These are phyloP conservation scores for Oophaga pumilio DNA, from an alignment of 2,113 vertebrate genomes.

Conservation along the genomic window DNA sequence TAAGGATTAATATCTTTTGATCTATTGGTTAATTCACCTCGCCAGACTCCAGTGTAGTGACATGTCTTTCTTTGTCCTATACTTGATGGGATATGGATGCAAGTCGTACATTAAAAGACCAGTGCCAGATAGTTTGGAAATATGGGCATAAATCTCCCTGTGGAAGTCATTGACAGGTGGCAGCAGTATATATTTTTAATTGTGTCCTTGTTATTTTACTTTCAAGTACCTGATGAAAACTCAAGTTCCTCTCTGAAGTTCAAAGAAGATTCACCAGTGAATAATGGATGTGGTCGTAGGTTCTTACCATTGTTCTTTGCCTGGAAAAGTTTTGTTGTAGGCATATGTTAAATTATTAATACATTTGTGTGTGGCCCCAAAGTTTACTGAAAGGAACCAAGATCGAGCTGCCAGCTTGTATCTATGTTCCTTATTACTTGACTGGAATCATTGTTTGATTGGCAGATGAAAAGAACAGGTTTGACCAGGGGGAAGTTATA, in stretches of 20 bases:
- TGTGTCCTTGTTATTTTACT: background rate
- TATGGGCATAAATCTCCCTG: background rate
- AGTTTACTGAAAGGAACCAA: constrained; percentile 35
- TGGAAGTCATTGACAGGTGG: background rate
- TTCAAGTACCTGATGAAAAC: background rate
- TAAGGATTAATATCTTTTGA: background rate
- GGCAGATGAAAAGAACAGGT: constrained; percentile 53
- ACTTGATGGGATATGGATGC: background rate
- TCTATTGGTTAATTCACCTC: background rate
- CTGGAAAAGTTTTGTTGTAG: constrained; percentile 21
- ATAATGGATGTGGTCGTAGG: constrained; percentile 1
- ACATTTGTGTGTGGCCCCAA: constrained; percentile 38
- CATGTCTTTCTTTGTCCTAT: no score
- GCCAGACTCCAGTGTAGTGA: no score
- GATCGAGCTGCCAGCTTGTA: constrained; percentile 22
- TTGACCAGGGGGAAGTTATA: constrained; percentile 55
- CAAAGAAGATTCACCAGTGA: background rate
- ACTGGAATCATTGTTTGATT: constrained; percentile 49
- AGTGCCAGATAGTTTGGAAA: background rate
- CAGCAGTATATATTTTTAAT: constrained; percentile 14
- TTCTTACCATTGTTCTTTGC: background rate
- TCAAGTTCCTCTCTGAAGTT: constrained; percentile 1
- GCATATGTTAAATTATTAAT: constrained; percentile 45
- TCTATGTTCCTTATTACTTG: constrained; percentile 42
- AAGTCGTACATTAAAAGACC: background rate